phyloP scores from a whole-genome alignment of 2,113 vertebrate species.

The Phoxinus phoxinus region DNA sequence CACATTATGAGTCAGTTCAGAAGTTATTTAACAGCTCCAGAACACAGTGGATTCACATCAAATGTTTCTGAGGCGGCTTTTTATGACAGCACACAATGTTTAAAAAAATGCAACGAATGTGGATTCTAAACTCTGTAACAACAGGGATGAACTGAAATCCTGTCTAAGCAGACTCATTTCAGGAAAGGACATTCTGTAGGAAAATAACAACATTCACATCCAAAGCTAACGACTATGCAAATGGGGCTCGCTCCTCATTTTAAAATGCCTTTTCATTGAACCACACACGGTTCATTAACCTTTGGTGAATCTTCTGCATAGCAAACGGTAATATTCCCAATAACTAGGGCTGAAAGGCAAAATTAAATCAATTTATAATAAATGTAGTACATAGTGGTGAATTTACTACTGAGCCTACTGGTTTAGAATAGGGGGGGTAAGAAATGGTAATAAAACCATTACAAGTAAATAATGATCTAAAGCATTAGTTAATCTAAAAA shows the following conservation, averaged over 20 bases:
- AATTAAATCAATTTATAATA: conserved; percentile 2
- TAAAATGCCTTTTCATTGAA: not conserved
- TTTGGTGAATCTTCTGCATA: conserved; percentile 5
- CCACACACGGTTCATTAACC: not conserved
- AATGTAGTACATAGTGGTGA: not conserved
- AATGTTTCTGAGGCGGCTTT: not conserved
- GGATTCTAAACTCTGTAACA: not conserved
- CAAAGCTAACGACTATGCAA: not conserved
- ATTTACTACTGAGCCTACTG: not conserved
- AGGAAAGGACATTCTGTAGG: not conserved
- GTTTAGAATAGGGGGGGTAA: not conserved
- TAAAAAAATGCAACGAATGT: conserved; percentile 17
- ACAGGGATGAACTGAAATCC: not conserved
- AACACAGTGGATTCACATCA: conserved; percentile 27
- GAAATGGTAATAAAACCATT: too few species aligned
- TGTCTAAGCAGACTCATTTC: not conserved
- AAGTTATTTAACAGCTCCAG: conserved; percentile 33
- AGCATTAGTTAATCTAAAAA: not conserved
- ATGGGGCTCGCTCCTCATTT: not conserved
- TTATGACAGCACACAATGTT: conserved; percentile 3
- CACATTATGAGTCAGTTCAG: conserved; percentile 38
- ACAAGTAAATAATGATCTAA: not conserved
- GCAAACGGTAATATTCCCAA: not conserved
- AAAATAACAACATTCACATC: not conserved
- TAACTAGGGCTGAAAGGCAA: not conserved